Evolutionary conservation across 2,888 invertebrate genomes (phyloP), one percentile per base, ranked within the genome.

Genomic region (Nemurella pictetii): DNA sequence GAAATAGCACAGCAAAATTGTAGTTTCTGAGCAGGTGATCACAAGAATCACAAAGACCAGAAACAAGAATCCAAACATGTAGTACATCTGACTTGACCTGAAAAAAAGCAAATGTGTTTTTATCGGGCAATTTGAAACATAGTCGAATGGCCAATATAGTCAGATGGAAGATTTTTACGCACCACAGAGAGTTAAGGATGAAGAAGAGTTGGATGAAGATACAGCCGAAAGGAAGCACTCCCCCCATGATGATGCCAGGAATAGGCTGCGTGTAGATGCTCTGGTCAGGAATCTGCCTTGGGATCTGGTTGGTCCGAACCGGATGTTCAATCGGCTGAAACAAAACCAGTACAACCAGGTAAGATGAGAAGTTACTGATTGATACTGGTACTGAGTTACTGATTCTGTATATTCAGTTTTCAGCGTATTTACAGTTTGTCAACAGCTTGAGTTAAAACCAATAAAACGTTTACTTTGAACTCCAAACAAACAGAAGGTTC

Each of bases 141-240:
- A n/a, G n/a, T n/a, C n/a, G n/a, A n/a, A n/a, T n/a, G n/a, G n/a
- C n/a, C n/a, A n/a, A n/a, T n/a, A n/a, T n/a, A 55, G 20, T 75
- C 28, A 81, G 36, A 20, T 35, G 0, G 80, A 84, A 28, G 27
- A 72, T 28, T 27, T 32, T 20, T 85, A 93, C 95, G 87, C 95
- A 98, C 99, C 99, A 99, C 86, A 99, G 95, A 85, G 98, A 98
- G 92, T 98, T 99, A 86, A 99, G 93, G 88, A 99, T 99, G 91
- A 99, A 99, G 93, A 99, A 99, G 30, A 99, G 94, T 90, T 99
- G 99, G 88, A 99, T 99, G 91, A 99, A 99, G 90, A 98, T 98
- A 90, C 98, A 98, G 74, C 98, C 99, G 90, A 99, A 99, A 0
- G 99, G 99, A 88, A 99, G 91, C 82, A 99, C 98, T 74, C 99